Base-by-base conservation (phyloP, 2,113 vertebrate genomes). In the Otocyon megalotis region DNA sequence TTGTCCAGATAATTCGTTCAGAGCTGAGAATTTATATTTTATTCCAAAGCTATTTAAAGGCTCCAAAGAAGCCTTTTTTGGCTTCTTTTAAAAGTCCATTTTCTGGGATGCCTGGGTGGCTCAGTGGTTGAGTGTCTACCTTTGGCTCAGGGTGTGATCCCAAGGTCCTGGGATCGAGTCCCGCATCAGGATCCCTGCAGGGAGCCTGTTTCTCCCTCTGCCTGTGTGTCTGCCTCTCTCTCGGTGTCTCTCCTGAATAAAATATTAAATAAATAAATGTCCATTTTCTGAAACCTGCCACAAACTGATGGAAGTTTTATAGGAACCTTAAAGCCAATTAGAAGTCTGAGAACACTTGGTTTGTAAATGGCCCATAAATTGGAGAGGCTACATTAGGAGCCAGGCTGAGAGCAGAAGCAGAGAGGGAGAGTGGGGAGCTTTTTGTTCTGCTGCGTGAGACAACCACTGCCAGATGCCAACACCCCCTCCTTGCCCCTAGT, bases 1-100 rank as follows among this genome's bases (percentile, higher is more conserved):
- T 93, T 76, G 54, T 65, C 88, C 14, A 48, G 77, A 43, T 63
- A 54, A 76, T 80, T 89, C 86, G 11, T 93, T 86, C 35, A 97
- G 53, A 80, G 54, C 65, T 43, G 28, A 96, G 32, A 53, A 90
- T 65, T 86, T 93, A 4, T 65, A 87, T 65, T 81, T 81, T 48
- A 80, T 53, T 81, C 65, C 10, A 88, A 84, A 74, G 53, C 30
- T 82, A 67, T 11, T 86, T 80, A 37, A 67, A 86, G 58, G 17
- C 48, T 86, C 43, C 37, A 87, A 48, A 63, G 11, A 71, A 65
- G 93, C 56, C 69, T 69, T 76, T 90, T 71, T 19, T 9, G 54
- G 28, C 80, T 56, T 30, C 53, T 79, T 80, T 94, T 71, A 43
- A 53, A 79, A 53, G 48, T 30, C 28, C 28, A 12, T 28, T 53